Base-by-base conservation (phyloP, 2,888 invertebrate genomes). In the Dynastes tityus region DNA sequence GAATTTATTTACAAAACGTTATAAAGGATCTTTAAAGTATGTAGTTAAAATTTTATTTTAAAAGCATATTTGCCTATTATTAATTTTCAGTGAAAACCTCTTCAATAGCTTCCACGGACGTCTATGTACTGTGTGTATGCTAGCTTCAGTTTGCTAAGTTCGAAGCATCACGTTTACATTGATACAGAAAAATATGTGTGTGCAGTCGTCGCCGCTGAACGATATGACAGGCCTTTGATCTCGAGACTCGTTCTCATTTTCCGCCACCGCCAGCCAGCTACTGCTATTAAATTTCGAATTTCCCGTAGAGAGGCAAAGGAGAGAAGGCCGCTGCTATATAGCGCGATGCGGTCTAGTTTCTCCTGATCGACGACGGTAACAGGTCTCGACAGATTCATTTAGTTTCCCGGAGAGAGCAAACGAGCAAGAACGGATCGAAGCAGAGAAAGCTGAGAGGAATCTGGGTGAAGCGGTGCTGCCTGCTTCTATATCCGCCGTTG, bases 361-460 rank as follows among this genome's bases (percentile, higher is more conserved):
- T 73, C 58, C 58, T 58, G 73, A 73, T 58, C 73, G 73, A 55
- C 73, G 73, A 55, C 58, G 40, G 73, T 73, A 73, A 73, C 73
- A 73, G 58, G 61, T 73, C 73, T 40, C 73, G 73, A 73, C 73
- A 73, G 73, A 73, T 58, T 73, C 73, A 73, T 73, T 73, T 61
- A 73, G 73, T 22, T 45, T 58, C 55, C 55, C 55, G 22, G 22
- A 13, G 68, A 51, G 51, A 58, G 13, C 58, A 53, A 58, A 29
- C 37, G 73, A 55, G 37, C 32, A 22, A n/a, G 16, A 73, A n/a
- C 40, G 32, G 73, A 73, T 73, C 58, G 73, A 58, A 73, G n/a
- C 55, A 22, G 37, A 32, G 73, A 13, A 58, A 73, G 22, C 22
- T 11, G 55, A 22, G 45, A 22, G 11, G 49, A 67, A 67, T 58